A percentile compares a stretch with the other conserved stretches of the same genome.
These are phyloP conservation scores for Romanogobio albipinnatus DNA, from an alignment of 2,113 vertebrate genomes.

Conservation along the genomic window DNA sequence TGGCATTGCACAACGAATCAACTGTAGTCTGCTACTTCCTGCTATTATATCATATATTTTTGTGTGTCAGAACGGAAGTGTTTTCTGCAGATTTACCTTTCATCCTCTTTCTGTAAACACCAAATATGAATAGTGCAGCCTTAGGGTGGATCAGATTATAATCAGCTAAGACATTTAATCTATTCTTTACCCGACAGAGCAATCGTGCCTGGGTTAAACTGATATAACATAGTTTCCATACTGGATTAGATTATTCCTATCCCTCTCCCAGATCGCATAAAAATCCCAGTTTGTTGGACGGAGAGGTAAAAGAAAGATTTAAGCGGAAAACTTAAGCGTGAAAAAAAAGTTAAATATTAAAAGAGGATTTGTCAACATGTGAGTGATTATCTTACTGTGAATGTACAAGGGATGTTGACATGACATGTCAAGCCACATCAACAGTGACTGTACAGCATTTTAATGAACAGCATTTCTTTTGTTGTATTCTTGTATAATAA, in stretches of 20 bases:
- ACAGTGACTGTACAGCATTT: neutral
- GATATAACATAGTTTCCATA: constrained; percentile 68
- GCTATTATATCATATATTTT: neutral
- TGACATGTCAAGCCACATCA: neutral
- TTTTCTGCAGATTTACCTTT: constrained; percentile 54
- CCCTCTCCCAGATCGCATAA: constrained; percentile 48
- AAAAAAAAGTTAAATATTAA: neutral
- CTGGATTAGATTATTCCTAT: constrained; percentile 67
- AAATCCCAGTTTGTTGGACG: constrained; percentile 10
- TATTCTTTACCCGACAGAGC: constrained; percentile 64
- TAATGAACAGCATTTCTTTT: neutral
- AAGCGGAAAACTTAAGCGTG: neutral
- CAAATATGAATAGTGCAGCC: constrained; percentile 60
- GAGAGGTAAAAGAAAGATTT: constrained; percentile 35
- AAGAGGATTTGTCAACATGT: neutral
- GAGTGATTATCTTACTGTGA: neutral
- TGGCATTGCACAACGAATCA: neutral
- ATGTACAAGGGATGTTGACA: neutral
- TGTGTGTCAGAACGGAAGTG: neutral
- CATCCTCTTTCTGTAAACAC: constrained; percentile 58
- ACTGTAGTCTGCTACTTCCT: neutral
- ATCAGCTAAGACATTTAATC: constrained; percentile 71
- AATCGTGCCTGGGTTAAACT: constrained; percentile 64
- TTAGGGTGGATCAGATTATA: constrained; percentile 64
- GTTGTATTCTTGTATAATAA: neutral